Percentiles rank a stretch among this genome's conserved stretches.
Conservation (phyloP, 2,888 invertebrate species). For the Pollenia angustigena region DNA sequence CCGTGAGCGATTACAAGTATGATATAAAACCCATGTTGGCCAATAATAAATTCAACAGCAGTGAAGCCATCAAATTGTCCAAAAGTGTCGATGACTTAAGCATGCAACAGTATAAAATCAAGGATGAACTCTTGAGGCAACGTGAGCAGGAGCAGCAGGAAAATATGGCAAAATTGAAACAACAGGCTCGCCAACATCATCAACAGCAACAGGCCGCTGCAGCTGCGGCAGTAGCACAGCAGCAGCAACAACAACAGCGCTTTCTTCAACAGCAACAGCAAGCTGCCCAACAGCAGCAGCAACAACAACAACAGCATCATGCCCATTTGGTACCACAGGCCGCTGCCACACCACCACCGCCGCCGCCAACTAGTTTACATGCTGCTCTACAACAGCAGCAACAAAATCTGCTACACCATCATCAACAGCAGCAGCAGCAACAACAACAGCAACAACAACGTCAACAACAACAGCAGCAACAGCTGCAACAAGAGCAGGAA, state of each 20-base stretch:
- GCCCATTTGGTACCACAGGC: constrained; percentile 65
- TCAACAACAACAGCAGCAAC: constrained; percentile 75
- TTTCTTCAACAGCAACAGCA: constrained; percentile 67
- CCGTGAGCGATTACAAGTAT: constrained; percentile 79
- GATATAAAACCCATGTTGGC: constrained; percentile 81
- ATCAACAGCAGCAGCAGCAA: constrained; percentile 78
- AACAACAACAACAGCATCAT: constrained; percentile 69
- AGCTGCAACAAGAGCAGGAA: constrained; percentile 76
- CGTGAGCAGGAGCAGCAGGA: constrained; percentile 82
- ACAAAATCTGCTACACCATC: constrained; percentile 78
- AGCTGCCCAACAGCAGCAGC: constrained; percentile 69
- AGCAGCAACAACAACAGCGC: constrained; percentile 78
- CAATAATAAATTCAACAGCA: constrained; percentile 79
- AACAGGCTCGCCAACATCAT: constrained; percentile 80
- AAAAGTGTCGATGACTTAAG: constrained; percentile 81
- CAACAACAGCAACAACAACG: constrained; percentile 79
- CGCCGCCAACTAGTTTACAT: constrained; percentile 74
- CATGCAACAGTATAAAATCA: constrained; percentile 80
- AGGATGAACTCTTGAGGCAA: constrained; percentile 80
- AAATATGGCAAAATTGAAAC: constrained; percentile 81
- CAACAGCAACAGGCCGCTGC: constrained; percentile 79
- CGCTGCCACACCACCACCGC: constrained; percentile 67
- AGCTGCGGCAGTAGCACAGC: constrained; percentile 77
- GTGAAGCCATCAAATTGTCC: constrained; percentile 80
- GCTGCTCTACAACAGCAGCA: constrained; percentile 74